phyloP scores from a whole-genome alignment of 2,113 vertebrate genomes.

The Formicarius rufipectus region DNA sequence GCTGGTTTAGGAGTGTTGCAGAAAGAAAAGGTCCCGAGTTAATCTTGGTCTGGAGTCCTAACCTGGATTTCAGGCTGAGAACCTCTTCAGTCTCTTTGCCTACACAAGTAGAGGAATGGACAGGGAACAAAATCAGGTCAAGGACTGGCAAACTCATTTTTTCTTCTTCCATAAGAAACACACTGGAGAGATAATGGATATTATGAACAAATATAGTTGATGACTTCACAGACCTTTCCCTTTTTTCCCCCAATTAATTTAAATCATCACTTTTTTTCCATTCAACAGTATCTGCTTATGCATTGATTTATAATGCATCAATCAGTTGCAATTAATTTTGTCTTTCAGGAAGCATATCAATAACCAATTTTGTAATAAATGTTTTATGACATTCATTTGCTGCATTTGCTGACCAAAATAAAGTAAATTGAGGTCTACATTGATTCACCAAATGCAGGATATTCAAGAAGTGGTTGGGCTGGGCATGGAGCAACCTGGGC shows the following conservation, averaged over 20 bases:
- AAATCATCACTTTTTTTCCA: background rate
- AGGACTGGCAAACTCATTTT: background rate
- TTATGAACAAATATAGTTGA: background rate
- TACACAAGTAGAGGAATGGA: accelerated
- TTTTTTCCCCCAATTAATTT: background rate
- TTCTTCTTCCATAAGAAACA: background rate
- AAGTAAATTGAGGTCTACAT: background rate
- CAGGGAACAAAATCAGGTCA: background rate
- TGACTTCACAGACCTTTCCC: background rate
- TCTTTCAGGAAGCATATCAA: background rate
- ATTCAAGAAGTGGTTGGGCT: background rate
- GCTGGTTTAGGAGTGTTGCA: background rate
- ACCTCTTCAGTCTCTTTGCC: background rate
- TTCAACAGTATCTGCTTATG: background rate
- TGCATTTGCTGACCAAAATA: background rate
- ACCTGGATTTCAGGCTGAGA: background rate
- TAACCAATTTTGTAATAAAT: background rate
- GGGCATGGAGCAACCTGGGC: background rate
- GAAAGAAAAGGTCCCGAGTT: background rate
- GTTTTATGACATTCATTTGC: background rate
- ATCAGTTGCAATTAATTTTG: background rate
- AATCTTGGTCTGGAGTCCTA: no score
- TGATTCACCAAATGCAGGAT: background rate
- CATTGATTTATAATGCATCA: background rate
- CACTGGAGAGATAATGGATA: background rate